Conservation (phyloP, 2,113 vertebrate genomes). For the Peucedramus taeniatus region DNA sequence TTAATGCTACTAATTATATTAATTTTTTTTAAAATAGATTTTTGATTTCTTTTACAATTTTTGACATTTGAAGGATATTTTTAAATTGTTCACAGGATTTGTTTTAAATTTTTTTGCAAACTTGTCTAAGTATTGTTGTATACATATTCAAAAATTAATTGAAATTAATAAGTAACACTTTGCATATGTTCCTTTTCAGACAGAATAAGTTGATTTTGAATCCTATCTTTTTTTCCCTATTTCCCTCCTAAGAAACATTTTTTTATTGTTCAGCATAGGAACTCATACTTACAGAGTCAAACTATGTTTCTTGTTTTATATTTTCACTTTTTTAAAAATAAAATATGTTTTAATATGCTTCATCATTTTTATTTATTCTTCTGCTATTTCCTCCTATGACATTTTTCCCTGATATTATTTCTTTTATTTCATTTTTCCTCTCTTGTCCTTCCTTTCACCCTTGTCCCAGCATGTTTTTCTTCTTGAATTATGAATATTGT, state of each 20-base stretch:
- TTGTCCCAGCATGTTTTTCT: not conserved
- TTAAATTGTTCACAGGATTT: not conserved
- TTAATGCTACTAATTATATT: not conserved
- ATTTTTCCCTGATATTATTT: not conserved
- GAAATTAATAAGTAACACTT: not conserved
- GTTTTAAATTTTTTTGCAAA: not conserved
- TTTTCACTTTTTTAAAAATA: not conserved
- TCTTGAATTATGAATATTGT: not conserved
- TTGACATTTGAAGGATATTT: not conserved
- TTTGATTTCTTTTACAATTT: not conserved
- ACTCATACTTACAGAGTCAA: not conserved
- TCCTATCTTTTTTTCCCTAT: not conserved
- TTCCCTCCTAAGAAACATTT: not conserved
- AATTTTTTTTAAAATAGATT: not conserved
- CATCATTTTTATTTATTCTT: not conserved
- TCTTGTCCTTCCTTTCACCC: not conserved
- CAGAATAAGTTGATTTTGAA: not conserved
- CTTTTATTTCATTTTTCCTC: not conserved
- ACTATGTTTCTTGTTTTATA: not conserved
- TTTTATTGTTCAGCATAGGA: not conserved
- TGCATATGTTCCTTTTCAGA: not conserved
- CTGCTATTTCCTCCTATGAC: not conserved
- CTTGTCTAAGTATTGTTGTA: not conserved
- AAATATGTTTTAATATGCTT: not conserved
- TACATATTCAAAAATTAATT: not conserved